Evolutionary conservation across 2,888 invertebrate genomes (phyloP), one percentile per base, ranked within the genome.

Genomic region (Epinotia ramella): DNA sequence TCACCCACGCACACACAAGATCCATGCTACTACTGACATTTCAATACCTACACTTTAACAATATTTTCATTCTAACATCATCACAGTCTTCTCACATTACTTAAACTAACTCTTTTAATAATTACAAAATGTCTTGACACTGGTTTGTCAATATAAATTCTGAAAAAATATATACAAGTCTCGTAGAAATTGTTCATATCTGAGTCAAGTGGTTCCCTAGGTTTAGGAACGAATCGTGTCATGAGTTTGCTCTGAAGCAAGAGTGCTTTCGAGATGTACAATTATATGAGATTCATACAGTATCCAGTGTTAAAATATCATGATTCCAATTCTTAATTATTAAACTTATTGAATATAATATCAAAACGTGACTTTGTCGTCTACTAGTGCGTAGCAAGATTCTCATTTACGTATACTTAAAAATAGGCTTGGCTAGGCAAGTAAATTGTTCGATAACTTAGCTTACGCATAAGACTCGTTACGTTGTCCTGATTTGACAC

Each of bases 61-160:
- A 85, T 87, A 84, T 86, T 84, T 84, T 84, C 89, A 89, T 86
- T 86, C 86, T 87, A 81, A 86, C 91, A 86, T 90, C 94, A 94
- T 93, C 94, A 94, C 94, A 94, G 94, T 94, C 93, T 94, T 94
- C 92, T 91, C 90, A 92, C 91, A 90, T 87, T 88, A 87, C 84
- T 89, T 89, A 89, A 77, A 80, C 84, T 88, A 89, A 80, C 83
- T 84, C 85, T 78, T 80, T 79, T 77, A 74, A 81, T 77, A 74
- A 81, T 77, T 78, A 78, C 66, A 75, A 77, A 73, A 77, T 63
- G 70, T 69, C 60, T 77, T 75, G 72, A 79, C 78, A 78, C 76
- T 78, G 76, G 77, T 76, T 73, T 68, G 73, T 76, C 79, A 78
- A 69, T 78, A 56, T 68, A 74, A 77, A 69, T 67, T 73, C 56